phyloP scores from a whole-genome alignment of 2,888 invertebrate species.

The Bimastos eiseni region DNA sequence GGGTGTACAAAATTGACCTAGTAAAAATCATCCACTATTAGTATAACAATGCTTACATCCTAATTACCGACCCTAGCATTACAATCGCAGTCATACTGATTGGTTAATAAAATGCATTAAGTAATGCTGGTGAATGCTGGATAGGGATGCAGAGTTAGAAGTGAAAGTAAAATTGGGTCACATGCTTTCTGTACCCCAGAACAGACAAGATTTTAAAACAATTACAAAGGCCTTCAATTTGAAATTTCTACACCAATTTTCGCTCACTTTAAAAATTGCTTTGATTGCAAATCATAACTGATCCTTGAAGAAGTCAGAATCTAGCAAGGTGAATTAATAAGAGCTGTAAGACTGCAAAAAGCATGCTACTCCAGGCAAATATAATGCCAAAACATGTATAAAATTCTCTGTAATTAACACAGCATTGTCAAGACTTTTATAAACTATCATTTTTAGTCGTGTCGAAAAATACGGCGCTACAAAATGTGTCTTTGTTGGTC shows the following conservation, averaged over 20 bases:
- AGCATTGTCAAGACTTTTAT: too few relatives aligned
- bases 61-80: not conserved
- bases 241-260: not conserved
- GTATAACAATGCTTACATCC: not conserved
- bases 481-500: not conserved
- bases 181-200: too few relatives aligned
- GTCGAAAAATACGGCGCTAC: not conserved
- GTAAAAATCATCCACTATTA: not conserved
- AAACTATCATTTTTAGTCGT: too few relatives aligned
- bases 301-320: not conserved
- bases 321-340: not conserved
- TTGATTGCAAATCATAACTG: not conserved
- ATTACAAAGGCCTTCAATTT: not conserved
- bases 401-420: too few relatives aligned
- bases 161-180: not conserved
- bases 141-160: too few relatives aligned
- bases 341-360: too few relatives aligned
- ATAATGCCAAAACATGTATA: too few relatives aligned
- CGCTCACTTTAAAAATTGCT: not conserved
- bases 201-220: too few relatives aligned
- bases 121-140: too few relatives aligned
- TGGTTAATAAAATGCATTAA: not conserved
- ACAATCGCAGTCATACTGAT: not conserved
- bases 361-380: too few relatives aligned
- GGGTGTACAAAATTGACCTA: not conserved